Evolutionary conservation across 2,113 vertebrate genomes (phyloP).

Genomic region (Azemiops feae): DNA sequence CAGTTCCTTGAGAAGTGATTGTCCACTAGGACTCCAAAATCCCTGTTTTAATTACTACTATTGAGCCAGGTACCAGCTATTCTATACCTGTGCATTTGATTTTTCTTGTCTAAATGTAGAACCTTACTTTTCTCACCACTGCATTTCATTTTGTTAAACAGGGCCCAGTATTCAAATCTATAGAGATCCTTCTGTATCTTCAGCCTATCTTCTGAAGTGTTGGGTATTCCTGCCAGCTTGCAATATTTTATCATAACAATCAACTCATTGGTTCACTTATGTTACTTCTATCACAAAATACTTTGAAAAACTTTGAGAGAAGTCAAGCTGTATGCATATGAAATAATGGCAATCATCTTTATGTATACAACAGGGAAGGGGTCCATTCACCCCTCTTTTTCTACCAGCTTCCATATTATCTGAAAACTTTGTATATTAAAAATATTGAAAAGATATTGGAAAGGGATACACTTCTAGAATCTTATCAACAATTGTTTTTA

Average conservation of each 20-base stretch:
- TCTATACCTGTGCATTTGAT: neutral
- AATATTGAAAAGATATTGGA: neutral
- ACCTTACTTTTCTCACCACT: neutral
- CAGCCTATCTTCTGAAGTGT: neutral
- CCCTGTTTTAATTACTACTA: neutral
- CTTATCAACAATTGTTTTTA: accelerated
- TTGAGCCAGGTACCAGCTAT: neutral
- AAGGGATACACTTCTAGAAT: neutral
- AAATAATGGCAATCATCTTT: conserved; percentile 4
- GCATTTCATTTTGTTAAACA: neutral
- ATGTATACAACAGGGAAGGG: conserved; percentile 28
- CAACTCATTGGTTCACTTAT: neutral
- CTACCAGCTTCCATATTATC: neutral
- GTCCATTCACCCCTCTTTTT: neutral
- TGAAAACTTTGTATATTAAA: neutral
- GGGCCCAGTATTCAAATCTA: no score
- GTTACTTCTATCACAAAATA: neutral
- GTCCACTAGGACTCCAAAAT: neutral
- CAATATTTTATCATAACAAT: conserved; percentile 53
- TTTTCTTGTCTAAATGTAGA: neutral
- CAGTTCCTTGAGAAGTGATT: no score
- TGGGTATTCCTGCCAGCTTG: neutral
- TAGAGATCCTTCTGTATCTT: neutral
- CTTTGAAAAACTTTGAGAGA: neutral
- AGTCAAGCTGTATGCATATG: neutral